Percentiles rank a stretch among this genome's conserved stretches.
Conservation (phyloP, 2,888 invertebrate genomes). For the Parnassius apollo region DNA sequence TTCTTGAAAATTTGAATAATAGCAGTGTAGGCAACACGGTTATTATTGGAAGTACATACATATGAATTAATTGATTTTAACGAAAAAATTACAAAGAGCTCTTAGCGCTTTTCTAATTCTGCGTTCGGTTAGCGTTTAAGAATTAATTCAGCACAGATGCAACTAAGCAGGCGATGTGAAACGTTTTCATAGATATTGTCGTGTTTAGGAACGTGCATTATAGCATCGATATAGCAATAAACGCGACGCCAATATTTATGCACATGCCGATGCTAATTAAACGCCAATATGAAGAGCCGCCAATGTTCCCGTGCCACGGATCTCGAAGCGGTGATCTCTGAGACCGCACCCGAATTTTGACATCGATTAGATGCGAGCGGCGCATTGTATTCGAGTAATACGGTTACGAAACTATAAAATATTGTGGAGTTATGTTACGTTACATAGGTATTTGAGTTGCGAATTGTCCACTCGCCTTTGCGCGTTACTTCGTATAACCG, state of each 20-base stretch:
- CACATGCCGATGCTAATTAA: conserved; percentile 3
- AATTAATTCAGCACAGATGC: not conserved
- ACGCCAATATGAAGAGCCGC: not conserved
- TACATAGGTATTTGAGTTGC: conserved; percentile 65
- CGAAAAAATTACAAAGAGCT: too few relatives aligned
- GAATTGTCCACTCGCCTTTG: conserved; percentile 58
- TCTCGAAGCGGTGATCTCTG: not conserved
- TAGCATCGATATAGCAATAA: not conserved
- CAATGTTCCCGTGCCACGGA: not conserved
- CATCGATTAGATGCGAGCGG: conserved; percentile 67
- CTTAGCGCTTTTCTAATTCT: not conserved
- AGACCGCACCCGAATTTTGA: conserved; percentile 59
- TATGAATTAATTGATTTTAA: too few relatives aligned
- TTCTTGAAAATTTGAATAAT: too few relatives aligned
- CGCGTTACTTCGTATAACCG: conserved; percentile 23
- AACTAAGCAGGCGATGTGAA: not conserved
- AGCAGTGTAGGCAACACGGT: too few relatives aligned
- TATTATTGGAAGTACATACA: too few relatives aligned
- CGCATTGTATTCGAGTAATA: conserved; percentile 70
- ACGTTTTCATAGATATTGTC: not conserved
- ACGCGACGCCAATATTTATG: not conserved
- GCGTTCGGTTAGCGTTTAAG: not conserved
- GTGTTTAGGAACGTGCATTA: not conserved
- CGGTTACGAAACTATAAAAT: conserved; percentile 78
- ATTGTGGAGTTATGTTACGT: conserved; percentile 77